Conservation (phyloP, 2,797 vertebrate genomes). For the Rhinatrema bivittatum region DNA sequence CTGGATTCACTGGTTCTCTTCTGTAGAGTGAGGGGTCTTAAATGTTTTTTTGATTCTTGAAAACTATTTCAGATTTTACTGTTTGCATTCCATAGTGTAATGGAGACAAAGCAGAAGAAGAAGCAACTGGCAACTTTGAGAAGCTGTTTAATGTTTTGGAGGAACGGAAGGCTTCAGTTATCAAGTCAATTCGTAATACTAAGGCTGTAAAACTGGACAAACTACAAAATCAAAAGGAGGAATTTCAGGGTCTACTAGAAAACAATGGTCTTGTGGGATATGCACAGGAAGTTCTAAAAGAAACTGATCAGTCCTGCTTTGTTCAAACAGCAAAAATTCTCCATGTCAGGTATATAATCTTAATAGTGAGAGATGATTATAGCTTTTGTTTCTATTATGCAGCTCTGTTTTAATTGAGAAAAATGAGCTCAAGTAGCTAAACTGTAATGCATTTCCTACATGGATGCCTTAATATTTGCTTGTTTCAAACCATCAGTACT, state of each 20-base stretch:
- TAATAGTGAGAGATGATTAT: background rate
- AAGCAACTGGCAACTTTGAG: slow-evolving; percentile 77
- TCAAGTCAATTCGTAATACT: slow-evolving; percentile 77
- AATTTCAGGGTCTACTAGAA: slow-evolving; percentile 94
- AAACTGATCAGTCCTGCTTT: slow-evolving; percentile 94
- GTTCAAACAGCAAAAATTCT: slow-evolving; percentile 96
- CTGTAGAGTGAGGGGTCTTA: background rate
- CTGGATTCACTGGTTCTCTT: background rate
- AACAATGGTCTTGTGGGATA: slow-evolving; percentile 93
- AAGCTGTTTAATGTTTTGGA: slow-evolving; percentile 78
- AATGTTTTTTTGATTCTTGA: slow-evolving; percentile 11
- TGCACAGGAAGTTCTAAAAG: slow-evolving; percentile 95
- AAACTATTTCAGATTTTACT: background rate
- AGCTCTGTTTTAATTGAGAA: background rate
- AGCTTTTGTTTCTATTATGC: background rate
- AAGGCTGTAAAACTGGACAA: slow-evolving; percentile 72
- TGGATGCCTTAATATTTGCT: too few relatives aligned
- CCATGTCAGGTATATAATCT: slow-evolving; percentile 70
- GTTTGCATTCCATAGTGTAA: slow-evolving; percentile 55
- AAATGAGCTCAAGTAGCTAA: too few relatives aligned
- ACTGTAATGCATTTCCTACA: too few relatives aligned
- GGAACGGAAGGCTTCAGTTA: slow-evolving; percentile 76
- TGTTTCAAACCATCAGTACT: too few relatives aligned
- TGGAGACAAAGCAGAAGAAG: slow-evolving; percentile 76
- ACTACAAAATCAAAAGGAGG: slow-evolving; percentile 77